phyloP scores from a whole-genome alignment of 2,797 vertebrate species.

The Acrossocheilus wenchowensis region DNA sequence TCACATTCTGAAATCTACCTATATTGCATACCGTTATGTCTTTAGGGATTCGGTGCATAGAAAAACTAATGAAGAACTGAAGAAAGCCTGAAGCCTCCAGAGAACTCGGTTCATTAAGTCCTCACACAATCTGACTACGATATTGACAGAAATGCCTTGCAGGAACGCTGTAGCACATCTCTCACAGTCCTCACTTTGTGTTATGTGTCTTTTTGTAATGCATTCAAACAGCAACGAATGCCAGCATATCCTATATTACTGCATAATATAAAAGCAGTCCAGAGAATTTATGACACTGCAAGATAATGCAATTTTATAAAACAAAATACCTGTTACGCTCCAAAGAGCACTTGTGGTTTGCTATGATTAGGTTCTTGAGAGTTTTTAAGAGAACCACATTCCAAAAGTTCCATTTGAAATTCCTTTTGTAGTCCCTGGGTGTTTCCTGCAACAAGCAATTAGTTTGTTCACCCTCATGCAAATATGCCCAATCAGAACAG shows the following conservation, averaged over 20 bases:
- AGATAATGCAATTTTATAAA: slow-evolving; percentile 2
- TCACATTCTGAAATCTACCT: slow-evolving; percentile 33
- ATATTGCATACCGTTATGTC: slow-evolving; percentile 42
- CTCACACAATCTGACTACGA: slow-evolving; percentile 40
- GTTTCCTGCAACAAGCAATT: slow-evolving; percentile 9
- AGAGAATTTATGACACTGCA: neutral
- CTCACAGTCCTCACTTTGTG: slow-evolving; percentile 34
- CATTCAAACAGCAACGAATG: slow-evolving; percentile 20
- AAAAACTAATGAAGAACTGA: slow-evolving; percentile 50
- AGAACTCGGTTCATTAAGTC: slow-evolving; percentile 49
- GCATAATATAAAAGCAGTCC: slow-evolving; percentile 11
- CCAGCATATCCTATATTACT: slow-evolving; percentile 3
- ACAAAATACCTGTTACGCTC: neutral
- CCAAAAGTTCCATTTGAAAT: slow-evolving; percentile 34
- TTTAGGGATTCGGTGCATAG: slow-evolving; percentile 23
- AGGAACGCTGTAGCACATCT: slow-evolving; percentile 29
- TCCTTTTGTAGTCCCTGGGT: slow-evolving; percentile 25
- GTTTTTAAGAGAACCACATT: neutral
- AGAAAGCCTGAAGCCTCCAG: slow-evolving; percentile 41
- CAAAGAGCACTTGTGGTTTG: neutral
- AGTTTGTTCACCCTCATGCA: neutral
- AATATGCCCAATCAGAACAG: neutral
- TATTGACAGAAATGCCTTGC: slow-evolving; percentile 46
- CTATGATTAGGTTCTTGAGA: neutral
- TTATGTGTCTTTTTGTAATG: slow-evolving; percentile 11